Evolutionary conservation across 2,888 invertebrate species (phyloP), one percentile per base, ranked within the genome.

Genomic region (Agonum fuliginosum): DNA sequence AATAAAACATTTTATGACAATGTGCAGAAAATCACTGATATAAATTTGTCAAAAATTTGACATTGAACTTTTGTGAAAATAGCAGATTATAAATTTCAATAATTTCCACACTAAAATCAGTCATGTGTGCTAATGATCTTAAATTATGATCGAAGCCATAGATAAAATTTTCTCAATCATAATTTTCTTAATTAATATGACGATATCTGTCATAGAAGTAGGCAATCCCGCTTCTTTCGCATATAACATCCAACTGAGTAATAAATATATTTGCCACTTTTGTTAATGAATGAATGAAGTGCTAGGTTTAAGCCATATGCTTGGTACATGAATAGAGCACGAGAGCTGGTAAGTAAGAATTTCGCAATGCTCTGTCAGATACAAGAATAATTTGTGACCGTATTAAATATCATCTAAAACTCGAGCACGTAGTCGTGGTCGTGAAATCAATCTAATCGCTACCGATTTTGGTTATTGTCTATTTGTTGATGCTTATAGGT

Each of bases 241-340:
- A 17, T 17, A n/a, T n/a, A n/a, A n/a, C n/a, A 12, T 12, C 20
- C 48, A 48, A 48, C 10, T 14, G 19, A 14, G 17, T 20, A 27
- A 62, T 62, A 62, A 62, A 62, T 62, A 62, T 19, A 62, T 62
- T 62, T 62, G 34, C 30, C 62, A 62, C 62, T 62, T 30, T 34
- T 20, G 34, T 62, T 62, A 62, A 62, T 62, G 30, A 62, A 62
- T 62, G 62, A 62, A 62, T 62, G 17, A 34, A 14, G 0, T 30
- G 34, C 30, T 62, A 19, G 30, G 62, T 17, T 34, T 2, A 17
- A 34, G 10, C 62, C 62, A 62, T 62, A 62, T 62, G 62, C 34
- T 17, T 62, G n/a, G 8, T 17, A 30, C 48, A 48, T 48, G 62
- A 62, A 62, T 62, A 62, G 62, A 62, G 30, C 34, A 34, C 62